These are phyloP conservation scores for Gallinago stenura DNA, from an alignment of 2,797 vertebrate genomes.

Conservation along the genomic window DNA sequence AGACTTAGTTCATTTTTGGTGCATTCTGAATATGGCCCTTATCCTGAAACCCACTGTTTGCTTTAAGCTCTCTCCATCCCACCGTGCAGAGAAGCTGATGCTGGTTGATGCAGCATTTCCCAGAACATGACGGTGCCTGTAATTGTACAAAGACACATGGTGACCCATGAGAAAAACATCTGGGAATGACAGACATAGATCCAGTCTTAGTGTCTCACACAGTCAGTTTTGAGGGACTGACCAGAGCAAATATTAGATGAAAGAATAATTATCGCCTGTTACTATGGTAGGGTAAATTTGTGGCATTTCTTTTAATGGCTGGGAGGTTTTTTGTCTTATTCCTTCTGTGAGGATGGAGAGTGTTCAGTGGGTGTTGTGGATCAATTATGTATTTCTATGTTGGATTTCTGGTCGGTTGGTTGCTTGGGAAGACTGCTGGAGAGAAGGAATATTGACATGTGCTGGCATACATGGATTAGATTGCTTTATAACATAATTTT, in stretches of 20 bases:
- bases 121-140: neutral
- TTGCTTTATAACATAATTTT: slow-evolving; percentile 25
- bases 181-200: neutral
- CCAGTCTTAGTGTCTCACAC: neutral
- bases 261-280: neutral
- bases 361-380: neutral
- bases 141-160: neutral
- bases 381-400: neutral
- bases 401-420: neutral
- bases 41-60: neutral
- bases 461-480: neutral
- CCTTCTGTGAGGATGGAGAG: neutral
- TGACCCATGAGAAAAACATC: neutral
- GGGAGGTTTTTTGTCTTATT: neutral
- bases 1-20: neutral
- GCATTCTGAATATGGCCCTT: neutral
- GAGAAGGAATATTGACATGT: neutral
- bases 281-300: neutral
- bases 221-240: neutral
- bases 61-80: neutral
- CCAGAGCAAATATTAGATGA: neutral
- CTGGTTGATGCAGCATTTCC: slow-evolving; percentile 7
- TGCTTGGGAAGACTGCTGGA: neutral
- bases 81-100: accelerated
- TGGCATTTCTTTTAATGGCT: neutral